phyloP scores from a whole-genome alignment of 2,888 invertebrate species.

The Galerucella nymphaeae region DNA sequence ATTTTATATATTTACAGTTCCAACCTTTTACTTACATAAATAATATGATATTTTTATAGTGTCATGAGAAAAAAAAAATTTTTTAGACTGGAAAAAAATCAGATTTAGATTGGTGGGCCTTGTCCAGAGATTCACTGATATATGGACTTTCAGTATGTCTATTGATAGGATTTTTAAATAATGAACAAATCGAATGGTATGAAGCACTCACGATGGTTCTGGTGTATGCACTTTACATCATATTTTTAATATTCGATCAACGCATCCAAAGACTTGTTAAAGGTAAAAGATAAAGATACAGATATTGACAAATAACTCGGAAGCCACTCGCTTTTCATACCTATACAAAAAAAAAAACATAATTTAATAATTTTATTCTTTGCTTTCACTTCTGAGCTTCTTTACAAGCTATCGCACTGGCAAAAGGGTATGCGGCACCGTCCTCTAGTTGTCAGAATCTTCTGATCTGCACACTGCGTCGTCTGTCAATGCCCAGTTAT shows the following conservation, averaged over 20 bases:
- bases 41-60: too few species aligned
- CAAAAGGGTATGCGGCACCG: too few species aligned
- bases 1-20: not conserved
- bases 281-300: not conserved
- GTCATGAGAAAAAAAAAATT: not conserved
- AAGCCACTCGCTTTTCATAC: too few species aligned
- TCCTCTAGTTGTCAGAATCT: too few species aligned
- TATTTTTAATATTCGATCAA: constrained; percentile 25
- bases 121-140: constrained; percentile 24
- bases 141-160: constrained; percentile 27
- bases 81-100: constrained; percentile 21
- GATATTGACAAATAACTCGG: too few species aligned
- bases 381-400: too few species aligned
- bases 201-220: constrained; percentile 27
- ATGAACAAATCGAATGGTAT: constrained; percentile 31
- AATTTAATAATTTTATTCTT: too few species aligned
- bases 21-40: too few species aligned
- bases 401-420: too few species aligned
- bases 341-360: too few species aligned
- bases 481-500: too few species aligned
- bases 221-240: constrained; percentile 20
- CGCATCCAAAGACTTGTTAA: constrained; percentile 15
- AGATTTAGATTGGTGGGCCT: constrained; percentile 27
- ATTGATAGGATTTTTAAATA: constrained; percentile 22
- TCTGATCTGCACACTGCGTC: too few species aligned